Conservation (phyloP, 2,113 vertebrate species). For the Ptilonorhynchus violaceus region DNA sequence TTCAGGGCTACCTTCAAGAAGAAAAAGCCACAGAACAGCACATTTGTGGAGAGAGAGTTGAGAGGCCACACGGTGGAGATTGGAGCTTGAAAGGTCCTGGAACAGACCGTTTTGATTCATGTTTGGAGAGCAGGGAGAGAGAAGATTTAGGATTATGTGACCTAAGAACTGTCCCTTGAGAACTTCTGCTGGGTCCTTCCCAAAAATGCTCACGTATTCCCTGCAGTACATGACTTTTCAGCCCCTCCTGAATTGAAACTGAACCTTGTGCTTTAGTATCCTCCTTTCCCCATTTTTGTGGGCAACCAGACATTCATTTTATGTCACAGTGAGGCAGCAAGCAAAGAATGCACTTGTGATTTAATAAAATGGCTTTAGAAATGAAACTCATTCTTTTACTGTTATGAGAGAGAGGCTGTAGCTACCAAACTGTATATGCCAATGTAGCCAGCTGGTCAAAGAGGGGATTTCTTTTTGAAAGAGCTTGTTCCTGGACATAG, state of each 20-base stretch:
- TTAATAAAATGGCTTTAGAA: background rate
- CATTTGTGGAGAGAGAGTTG: background rate
- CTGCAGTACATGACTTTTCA: background rate
- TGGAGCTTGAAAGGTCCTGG: background rate
- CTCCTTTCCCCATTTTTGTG: background rate
- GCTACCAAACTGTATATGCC: background rate
- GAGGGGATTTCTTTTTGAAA: background rate
- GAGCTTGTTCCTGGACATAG: background rate
- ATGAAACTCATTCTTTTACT: background rate
- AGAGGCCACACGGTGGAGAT: background rate
- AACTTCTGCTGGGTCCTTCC: background rate
- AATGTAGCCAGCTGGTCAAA: background rate
- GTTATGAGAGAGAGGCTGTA: background rate
- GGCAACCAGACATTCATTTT: background rate
- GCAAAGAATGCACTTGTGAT: background rate
- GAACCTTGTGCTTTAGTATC: background rate
- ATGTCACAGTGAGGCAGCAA: background rate
- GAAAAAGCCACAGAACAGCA: background rate
- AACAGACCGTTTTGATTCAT: background rate
- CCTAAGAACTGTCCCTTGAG: background rate
- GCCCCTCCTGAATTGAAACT: background rate
- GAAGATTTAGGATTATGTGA: background rate
- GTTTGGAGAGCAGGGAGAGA: background rate
- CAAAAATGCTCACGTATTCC: background rate
- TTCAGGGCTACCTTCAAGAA: background rate